These are phyloP conservation scores for Cheilosia grossa DNA, from an alignment of 2,888 invertebrate species.

Conservation along the genomic window DNA sequence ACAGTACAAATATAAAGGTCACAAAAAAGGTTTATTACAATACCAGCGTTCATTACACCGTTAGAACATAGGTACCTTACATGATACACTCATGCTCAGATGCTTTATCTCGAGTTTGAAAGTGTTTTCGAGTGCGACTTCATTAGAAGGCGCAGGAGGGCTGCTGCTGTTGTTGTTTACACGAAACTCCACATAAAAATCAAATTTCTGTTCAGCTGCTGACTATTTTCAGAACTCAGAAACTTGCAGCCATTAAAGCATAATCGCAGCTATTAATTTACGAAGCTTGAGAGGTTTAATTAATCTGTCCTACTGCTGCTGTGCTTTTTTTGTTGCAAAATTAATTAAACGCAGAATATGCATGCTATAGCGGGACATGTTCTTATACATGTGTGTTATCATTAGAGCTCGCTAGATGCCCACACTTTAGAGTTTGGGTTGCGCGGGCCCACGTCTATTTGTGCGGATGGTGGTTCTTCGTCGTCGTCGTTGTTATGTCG, in stretches of 20 bases:
- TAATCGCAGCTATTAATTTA: conserved; percentile 50
- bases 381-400: not conserved
- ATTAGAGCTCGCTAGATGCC: conserved; percentile 14
- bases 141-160: conserved; percentile 36
- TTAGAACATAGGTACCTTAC: conserved; percentile 62
- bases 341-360: conserved; percentile 50
- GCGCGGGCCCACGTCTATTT: conserved; percentile 21
- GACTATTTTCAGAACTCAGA: conserved; percentile 40
- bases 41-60: conserved; percentile 28
- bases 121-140: conserved; percentile 60
- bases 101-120: conserved; percentile 36
- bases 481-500: conserved; percentile 5
- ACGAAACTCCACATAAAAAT: conserved; percentile 44
- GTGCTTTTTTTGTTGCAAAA: conserved; percentile 54
- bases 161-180: conserved; percentile 33
- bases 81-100: conserved; percentile 11
- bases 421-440: conserved; percentile 21
- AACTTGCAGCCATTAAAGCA: conserved; percentile 34
- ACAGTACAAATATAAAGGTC: conserved; percentile 40
- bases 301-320: conserved; percentile 50
- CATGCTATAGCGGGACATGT: not conserved
- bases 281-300: conserved; percentile 63
- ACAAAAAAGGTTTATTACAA: conserved; percentile 60
- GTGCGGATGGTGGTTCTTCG: conserved; percentile 22
- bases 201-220: conserved; percentile 14